A percentile compares a stretch with the other conserved stretches of the same genome.
Conservation (phyloP, 2,113 vertebrate genomes). For the Anhinga anhinga region DNA sequence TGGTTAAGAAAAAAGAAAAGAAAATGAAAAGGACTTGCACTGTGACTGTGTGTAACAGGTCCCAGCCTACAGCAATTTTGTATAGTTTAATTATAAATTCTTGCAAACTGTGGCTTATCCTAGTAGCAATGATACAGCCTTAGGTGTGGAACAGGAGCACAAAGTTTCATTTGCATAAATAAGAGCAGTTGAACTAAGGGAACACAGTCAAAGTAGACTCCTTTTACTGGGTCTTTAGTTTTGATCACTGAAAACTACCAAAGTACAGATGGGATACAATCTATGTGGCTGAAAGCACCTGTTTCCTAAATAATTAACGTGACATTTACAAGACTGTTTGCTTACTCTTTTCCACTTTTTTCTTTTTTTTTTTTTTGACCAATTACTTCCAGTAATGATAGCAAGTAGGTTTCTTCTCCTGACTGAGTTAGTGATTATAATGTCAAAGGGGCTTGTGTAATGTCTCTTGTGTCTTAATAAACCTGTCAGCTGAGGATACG, state of each 20-base stretch:
- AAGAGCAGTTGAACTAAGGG: neutral
- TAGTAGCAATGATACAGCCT: neutral
- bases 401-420: conserved; percentile 64
- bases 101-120: neutral
- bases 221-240: neutral
- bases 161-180: neutral
- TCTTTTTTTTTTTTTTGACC: conserved; percentile 31
- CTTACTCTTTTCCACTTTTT: conserved; percentile 1
- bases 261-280: neutral
- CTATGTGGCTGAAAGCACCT: conserved; percentile 13
- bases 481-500: conserved; percentile 70
- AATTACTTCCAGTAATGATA: conserved; percentile 75
- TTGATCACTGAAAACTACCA: neutral
- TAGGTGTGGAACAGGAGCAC: neutral
- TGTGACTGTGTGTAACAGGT: neutral
- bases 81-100: neutral
- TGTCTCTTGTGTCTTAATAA: conserved; percentile 75
- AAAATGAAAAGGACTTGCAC: neutral
- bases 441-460: conserved; percentile 73
- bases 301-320: conserved; percentile 62
- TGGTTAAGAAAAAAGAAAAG: neutral
- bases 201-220: neutral
- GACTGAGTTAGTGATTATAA: conserved; percentile 69
- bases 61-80: neutral
- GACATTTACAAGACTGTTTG: conserved; percentile 52